These are phyloP conservation scores for Aphrocallistes beatrix DNA, from an alignment of 37 sponge, comb jelly and placozoan species.

Conservation along the genomic window DNA sequence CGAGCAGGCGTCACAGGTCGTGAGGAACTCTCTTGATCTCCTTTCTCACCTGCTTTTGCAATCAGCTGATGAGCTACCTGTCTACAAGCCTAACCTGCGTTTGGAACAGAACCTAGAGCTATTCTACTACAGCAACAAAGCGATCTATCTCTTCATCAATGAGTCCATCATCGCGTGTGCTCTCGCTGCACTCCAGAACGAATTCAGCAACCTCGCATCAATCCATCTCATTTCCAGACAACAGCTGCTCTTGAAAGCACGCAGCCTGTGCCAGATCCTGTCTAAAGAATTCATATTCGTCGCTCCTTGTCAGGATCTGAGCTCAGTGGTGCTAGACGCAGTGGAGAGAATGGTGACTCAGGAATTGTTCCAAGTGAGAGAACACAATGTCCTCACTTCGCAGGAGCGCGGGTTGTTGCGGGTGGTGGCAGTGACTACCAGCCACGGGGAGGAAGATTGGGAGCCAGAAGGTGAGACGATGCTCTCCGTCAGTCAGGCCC, in stretches of 20 bases:
- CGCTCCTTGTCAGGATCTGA: neutral
- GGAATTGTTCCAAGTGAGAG: neutral
- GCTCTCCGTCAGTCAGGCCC: neutral
- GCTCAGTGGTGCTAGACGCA: neutral
- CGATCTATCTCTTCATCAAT: neutral
- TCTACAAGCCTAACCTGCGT: neutral
- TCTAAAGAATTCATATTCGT: neutral
- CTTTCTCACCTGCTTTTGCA: neutral
- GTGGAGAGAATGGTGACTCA: neutral
- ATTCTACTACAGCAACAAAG: neutral
- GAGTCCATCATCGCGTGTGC: neutral
- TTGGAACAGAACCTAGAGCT: neutral
- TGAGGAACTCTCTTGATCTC: neutral
- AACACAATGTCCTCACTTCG: neutral
- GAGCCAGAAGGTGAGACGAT: neutral
- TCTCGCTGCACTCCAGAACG: neutral
- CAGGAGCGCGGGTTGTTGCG: conserved; percentile 4
- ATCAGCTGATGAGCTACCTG: neutral
- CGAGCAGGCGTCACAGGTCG: neutral
- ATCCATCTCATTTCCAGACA: neutral
- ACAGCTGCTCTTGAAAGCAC: neutral
- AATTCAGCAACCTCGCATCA: neutral
- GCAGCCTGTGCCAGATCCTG: neutral
- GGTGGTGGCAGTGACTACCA: neutral
- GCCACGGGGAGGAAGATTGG: neutral